These are phyloP conservation scores for Pseudococcus longispinus DNA, from an alignment of 2,888 invertebrate species.

Conservation along the genomic window DNA sequence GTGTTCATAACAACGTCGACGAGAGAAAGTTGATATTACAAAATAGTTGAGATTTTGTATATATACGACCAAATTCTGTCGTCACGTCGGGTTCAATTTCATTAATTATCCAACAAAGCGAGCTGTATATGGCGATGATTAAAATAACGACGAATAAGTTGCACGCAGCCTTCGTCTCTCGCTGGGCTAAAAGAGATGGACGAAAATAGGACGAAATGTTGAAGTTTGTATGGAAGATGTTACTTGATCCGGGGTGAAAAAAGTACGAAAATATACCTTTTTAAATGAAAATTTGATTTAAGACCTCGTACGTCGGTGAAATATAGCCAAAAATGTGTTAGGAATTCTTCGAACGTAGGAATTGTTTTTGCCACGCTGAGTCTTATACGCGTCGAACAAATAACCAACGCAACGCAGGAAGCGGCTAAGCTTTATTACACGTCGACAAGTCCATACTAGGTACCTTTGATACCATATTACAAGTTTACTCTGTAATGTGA, in stretches of 20 bases:
- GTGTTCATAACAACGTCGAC: not conserved
- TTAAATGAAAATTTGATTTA: constrained; percentile 21
- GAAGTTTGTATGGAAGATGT: not conserved
- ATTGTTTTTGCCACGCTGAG: not conserved
- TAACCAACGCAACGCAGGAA: not conserved
- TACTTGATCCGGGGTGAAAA: not conserved
- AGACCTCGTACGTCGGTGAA: not conserved
- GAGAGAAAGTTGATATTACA: not conserved
- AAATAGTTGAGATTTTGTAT: not conserved
- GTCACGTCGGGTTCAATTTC: constrained; percentile 18
- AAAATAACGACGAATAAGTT: not conserved
- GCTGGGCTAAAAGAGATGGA: no score
- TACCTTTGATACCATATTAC: not conserved
- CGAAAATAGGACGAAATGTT: not conserved
- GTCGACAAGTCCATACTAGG: not conserved
- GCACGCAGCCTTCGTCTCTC: not conserved
- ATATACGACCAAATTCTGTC: not conserved
- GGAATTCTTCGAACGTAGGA: constrained; percentile 1
- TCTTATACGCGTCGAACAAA: not conserved
- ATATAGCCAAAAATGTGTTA: not conserved
- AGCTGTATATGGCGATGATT: not conserved
- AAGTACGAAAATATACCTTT: not conserved
- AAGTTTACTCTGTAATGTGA: constrained; percentile 24
- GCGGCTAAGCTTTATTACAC: not conserved
- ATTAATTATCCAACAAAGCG: constrained; percentile 15